Percentiles rank a stretch among this genome's conserved stretches.
Conservation (phyloP, 2,888 invertebrate genomes). For the Liposcelis brunnea region DNA sequence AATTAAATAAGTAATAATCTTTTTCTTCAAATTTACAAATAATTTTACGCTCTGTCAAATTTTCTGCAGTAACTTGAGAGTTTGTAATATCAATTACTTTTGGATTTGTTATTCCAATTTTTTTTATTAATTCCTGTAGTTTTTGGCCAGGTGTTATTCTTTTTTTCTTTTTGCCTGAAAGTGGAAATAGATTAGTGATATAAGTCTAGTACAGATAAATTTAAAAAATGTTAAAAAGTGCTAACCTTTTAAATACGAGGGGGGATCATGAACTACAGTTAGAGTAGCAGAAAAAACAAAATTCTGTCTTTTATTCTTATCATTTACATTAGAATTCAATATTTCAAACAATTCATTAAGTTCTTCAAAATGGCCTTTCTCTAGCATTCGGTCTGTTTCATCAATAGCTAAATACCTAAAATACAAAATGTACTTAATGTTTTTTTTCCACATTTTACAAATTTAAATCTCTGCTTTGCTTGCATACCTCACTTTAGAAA, state of each 20-base stretch:
- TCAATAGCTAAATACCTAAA: conserved; percentile 60
- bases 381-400: conserved; percentile 97
- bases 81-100: conserved; percentile 87
- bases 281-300: conserved; percentile 97
- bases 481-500: conserved; percentile 53
- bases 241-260: conserved; percentile 33
- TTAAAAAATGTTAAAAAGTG: not conserved
- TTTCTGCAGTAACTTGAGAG: conserved; percentile 60
- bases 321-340: conserved; percentile 49
- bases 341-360: conserved; percentile 60
- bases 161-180: conserved; percentile 25
- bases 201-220: conserved; percentile 7
- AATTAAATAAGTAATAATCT: conserved; percentile 85
- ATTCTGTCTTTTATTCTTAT: conserved; percentile 54
- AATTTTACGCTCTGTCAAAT: conserved; percentile 70
- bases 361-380: conserved; percentile 90
- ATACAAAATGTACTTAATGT: too few relatives aligned
- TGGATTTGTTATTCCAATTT: conserved; percentile 71
- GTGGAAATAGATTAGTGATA: conserved; percentile 8
- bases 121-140: conserved; percentile 54
- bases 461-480: too few relatives aligned
- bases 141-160: conserved; percentile 55
- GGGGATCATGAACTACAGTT: conserved; percentile 75
- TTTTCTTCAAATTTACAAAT: conserved; percentile 63
- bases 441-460: too few relatives aligned